These are phyloP conservation scores for Drosophila kepulauana DNA, from an alignment of 1,140 invertebrate genomes.

Conservation along the genomic window DNA sequence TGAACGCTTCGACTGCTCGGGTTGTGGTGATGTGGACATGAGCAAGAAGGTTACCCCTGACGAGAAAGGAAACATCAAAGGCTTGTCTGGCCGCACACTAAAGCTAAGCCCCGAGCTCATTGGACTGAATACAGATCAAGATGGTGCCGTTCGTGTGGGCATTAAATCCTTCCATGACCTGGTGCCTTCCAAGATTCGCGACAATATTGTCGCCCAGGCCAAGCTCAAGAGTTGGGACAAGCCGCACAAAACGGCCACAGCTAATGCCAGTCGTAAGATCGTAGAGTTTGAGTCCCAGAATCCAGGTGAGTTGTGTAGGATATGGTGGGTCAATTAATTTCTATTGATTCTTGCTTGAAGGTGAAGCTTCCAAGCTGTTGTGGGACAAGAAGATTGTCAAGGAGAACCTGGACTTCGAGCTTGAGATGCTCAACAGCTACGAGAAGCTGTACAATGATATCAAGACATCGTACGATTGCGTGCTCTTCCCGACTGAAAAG, in stretches of 20 bases:
- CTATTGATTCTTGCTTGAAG: not conserved
- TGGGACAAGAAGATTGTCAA: constrained; percentile 92
- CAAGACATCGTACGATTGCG: constrained; percentile 96
- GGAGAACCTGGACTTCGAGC: constrained; percentile 94
- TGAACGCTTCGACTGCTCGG: constrained; percentile 97
- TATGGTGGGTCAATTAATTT: not conserved
- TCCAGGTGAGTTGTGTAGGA: constrained; percentile 62
- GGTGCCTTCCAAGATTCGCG: constrained; percentile 93
- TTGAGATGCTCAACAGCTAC: constrained; percentile 92
- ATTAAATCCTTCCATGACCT: constrained; percentile 94
- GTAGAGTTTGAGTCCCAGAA: constrained; percentile 90
- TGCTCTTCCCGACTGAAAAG: constrained; percentile 93
- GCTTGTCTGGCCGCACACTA: constrained; percentile 94
- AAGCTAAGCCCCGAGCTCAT: constrained; percentile 85
- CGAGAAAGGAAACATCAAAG: constrained; percentile 91
- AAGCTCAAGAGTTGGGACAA: constrained; percentile 95
- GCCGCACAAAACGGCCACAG: constrained; percentile 91
- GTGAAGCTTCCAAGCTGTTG: constrained; percentile 66
- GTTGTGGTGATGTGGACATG: constrained; percentile 97
- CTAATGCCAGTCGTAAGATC: constrained; percentile 91
- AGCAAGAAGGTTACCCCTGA: constrained; percentile 91
- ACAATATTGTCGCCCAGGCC: constrained; percentile 93
- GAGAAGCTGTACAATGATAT: constrained; percentile 96
- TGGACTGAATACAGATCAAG: constrained; percentile 74
- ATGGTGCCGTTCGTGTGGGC: constrained; percentile 93